Percentiles rank a stretch among this genome's conserved stretches.
These are phyloP conservation scores for Bergia puertoricense DNA, from an alignment of 92 coral and sea anemone genomes.

Conservation along the genomic window DNA sequence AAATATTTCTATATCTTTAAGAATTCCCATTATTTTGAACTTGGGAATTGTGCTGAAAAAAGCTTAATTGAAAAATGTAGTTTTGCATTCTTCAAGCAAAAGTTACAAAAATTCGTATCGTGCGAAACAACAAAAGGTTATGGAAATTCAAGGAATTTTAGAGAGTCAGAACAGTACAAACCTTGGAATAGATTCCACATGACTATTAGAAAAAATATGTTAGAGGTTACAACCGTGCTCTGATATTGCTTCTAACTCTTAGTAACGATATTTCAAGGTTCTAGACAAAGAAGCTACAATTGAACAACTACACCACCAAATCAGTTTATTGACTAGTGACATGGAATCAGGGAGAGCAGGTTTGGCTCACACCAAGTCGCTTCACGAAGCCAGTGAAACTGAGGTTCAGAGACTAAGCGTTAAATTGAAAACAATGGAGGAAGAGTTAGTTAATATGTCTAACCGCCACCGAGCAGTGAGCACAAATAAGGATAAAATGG, in stretches of 20 bases:
- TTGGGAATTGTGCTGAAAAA: too few species aligned
- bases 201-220: too few species aligned
- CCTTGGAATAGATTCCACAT: too few species aligned
- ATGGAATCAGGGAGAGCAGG: neutral
- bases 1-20: too few species aligned
- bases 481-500: neutral
- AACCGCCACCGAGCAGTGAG: neutral
- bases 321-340: constrained; percentile 15
- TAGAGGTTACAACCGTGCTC: neutral
- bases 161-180: too few species aligned
- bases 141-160: too few species aligned
- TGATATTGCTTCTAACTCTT: neutral
- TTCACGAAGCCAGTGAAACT: neutral
- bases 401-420: neutral
- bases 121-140: too few species aligned
- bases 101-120: too few species aligned
- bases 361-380: constrained; percentile 9
- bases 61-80: too few species aligned
- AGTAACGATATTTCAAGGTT: neutral
- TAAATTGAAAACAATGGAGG: neutral
- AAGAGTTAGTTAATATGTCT: neutral
- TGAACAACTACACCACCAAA: neutral
- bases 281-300: constrained; percentile 25
- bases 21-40: too few species aligned
- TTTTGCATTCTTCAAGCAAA: too few species aligned